These are phyloP conservation scores for Apistogramma diplotaenia DNA, from an alignment of 2,113 vertebrate species.

Conservation along the genomic window DNA sequence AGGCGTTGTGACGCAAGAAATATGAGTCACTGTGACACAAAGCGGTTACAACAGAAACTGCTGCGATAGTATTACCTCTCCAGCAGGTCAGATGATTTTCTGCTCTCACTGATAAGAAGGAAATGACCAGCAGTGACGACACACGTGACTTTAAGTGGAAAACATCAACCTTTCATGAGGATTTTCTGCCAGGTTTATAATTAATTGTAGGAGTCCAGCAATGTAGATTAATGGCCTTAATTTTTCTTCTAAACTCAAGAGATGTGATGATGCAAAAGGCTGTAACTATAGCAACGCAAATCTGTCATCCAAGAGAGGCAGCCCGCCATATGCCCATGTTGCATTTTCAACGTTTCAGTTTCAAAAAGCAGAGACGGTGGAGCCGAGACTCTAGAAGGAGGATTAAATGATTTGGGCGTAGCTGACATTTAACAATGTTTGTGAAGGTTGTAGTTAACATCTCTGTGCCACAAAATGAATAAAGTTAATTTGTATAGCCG, in stretches of 20 bases:
- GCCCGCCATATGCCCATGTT: conserved; percentile 13
- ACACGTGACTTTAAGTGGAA: neutral
- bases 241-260: neutral
- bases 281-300: conserved; percentile 60
- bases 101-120: neutral
- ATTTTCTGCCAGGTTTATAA: neutral
- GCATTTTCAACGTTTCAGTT: conserved; percentile 10
- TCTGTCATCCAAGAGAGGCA: conserved; percentile 23
- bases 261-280: conserved; percentile 35
- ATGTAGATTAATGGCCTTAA: neutral
- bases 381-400: neutral
- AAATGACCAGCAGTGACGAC: neutral
- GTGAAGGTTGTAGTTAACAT: neutral
- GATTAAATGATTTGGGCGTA: neutral
- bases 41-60: conserved; percentile 30
- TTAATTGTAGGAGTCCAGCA: neutral
- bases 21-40: conserved; percentile 67
- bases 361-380: neutral
- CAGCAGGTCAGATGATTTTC: conserved; percentile 40
- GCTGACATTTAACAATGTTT: neutral
- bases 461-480: neutral
- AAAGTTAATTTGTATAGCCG: neutral
- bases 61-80: conserved; percentile 37
- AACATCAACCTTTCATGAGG: neutral
- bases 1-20: conserved; percentile 66